Evolutionary conservation across 2,797 vertebrate species (phyloP), one percentile per base, ranked within the genome.

Genomic region (Mormyrops attenuatus): DNA sequence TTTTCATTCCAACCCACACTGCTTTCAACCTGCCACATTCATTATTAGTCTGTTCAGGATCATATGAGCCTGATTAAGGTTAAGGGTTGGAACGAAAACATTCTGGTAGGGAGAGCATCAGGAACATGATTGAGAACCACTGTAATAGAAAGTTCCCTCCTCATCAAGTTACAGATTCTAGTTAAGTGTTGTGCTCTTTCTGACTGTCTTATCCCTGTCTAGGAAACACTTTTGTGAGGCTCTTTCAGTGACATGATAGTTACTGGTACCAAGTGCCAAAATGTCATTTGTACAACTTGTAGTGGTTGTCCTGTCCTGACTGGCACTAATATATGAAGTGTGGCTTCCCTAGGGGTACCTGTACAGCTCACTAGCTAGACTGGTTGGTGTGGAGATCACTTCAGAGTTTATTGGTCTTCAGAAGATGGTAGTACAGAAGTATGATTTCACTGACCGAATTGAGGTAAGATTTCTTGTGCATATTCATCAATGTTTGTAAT

Each of bases 361-460:
- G 92, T 99, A 97, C 93, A 98, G 97, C 92, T 96, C 97, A 30
- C 97, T 98, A 82, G 93, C 94, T 50, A 95, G 93, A n/a, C 94
- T 99, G 0, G 90, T 95, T 9, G 98, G 97, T 63, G 95, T 99
- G 91, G 98, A 99, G 96, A 93, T 99, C 89, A 98, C 94, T 91
- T 95, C 95, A 92, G 97, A 98, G n/a, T 98, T 99, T 90, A 96
- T 97, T 91, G 92, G 95, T n/a, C 95, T 99, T 91, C 98, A 98
- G 93, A 96, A 96, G 90, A 94, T 96, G 84, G 92, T 96, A 69
- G 88, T 97, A 90, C 93, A 96, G 90, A 99, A 98, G 92, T 98
- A 98, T 88, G 89, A 95, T 8, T 95, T 99, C 91, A 90, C 89
- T 63, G 96, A 98, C 93, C 95, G 97, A 95, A 93, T 98, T 92